Evolutionary conservation across 1,140 invertebrate species (phyloP).

Genomic region (Drosophila kikkawai): DNA sequence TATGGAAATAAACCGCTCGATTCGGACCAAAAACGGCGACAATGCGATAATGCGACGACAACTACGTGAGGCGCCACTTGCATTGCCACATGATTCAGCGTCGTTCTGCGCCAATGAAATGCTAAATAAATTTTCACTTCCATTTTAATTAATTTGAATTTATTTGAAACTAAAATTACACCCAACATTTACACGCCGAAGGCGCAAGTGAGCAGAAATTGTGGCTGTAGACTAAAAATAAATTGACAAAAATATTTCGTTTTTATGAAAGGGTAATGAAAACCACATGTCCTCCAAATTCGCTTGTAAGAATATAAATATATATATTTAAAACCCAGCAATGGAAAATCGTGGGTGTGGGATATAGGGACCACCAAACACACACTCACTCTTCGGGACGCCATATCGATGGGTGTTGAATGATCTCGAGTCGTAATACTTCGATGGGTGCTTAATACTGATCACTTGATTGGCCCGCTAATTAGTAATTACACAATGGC

Average conservation of each 20-base stretch:
- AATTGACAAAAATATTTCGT: slow-evolving; percentile 75
- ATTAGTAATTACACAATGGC: slow-evolving; percentile 66
- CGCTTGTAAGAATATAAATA: slow-evolving; percentile 7
- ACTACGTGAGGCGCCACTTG: slow-evolving; percentile 78
- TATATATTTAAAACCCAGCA: neutral
- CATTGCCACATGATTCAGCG: slow-evolving; percentile 60
- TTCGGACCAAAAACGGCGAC: slow-evolving; percentile 52
- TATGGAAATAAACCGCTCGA: slow-evolving; percentile 58
- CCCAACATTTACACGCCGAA: slow-evolving; percentile 50
- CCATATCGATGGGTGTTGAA: slow-evolving; percentile 54
- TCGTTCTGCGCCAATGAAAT: slow-evolving; percentile 64
- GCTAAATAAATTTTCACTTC: slow-evolving; percentile 82
- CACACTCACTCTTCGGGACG: slow-evolving; percentile 70
- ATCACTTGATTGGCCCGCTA: slow-evolving; percentile 58
- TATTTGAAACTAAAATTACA: slow-evolving; percentile 78
- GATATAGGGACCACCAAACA: slow-evolving; percentile 5
- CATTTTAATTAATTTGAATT: slow-evolving; percentile 82
- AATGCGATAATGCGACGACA: slow-evolving; percentile 14
- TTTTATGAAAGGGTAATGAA: slow-evolving; percentile 79
- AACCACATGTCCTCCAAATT: slow-evolving; percentile 76
- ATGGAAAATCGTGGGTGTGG: slow-evolving; percentile 44
- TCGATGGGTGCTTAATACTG: slow-evolving; percentile 49
- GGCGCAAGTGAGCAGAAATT: slow-evolving; percentile 39
- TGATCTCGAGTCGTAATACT: slow-evolving; percentile 57
- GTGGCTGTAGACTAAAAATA: slow-evolving; percentile 63